Conservation (phyloP, 2,113 vertebrate genomes). For the Saccopteryx leptura region DNA sequence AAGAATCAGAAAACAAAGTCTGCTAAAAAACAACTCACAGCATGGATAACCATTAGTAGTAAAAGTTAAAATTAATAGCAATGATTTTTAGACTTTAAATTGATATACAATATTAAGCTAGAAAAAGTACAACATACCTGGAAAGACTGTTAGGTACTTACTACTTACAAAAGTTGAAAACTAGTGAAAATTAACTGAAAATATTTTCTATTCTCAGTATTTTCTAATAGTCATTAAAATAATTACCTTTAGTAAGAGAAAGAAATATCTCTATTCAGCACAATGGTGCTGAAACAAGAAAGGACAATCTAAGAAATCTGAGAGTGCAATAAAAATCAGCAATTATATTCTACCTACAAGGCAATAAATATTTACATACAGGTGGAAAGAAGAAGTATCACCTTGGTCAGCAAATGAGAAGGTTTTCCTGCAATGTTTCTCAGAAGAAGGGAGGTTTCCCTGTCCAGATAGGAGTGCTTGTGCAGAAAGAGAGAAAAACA, state of each 20-base stretch:
- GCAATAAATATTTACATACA: conserved; percentile 87
- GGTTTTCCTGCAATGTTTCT: conserved; percentile 99
- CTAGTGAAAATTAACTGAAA: conserved; percentile 62
- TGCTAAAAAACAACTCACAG: conserved; percentile 27
- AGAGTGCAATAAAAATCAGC: conserved; percentile 72
- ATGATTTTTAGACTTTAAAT: conserved; percentile 53
- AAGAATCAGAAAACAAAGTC: conserved; percentile 59
- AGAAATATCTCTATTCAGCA: conserved; percentile 77
- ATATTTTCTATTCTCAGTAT: conserved; percentile 61
- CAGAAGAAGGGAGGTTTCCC: conserved; percentile 99
- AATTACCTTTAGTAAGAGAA: conserved; percentile 60
- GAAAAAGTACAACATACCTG: conserved; percentile 30
- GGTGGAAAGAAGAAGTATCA: conserved; percentile 92
- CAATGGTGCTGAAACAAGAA: conserved; percentile 56
- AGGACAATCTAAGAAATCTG: conserved; percentile 50
- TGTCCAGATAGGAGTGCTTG: conserved; percentile 99
- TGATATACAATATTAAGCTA: conserved; percentile 51
- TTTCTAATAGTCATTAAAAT: conserved; percentile 65
- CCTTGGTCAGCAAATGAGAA: conserved; percentile 99
- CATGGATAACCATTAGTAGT: conserved; percentile 9
- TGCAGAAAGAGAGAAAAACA: conserved; percentile 89
- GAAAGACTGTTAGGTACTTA: conserved; percentile 37
- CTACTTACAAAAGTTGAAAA: conserved; percentile 62
- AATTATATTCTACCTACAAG: conserved; percentile 83
- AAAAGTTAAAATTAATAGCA: conserved; percentile 58